These are phyloP conservation scores for Dryomyza anilis DNA, from an alignment of 2,888 invertebrate genomes.

Conservation along the genomic window DNA sequence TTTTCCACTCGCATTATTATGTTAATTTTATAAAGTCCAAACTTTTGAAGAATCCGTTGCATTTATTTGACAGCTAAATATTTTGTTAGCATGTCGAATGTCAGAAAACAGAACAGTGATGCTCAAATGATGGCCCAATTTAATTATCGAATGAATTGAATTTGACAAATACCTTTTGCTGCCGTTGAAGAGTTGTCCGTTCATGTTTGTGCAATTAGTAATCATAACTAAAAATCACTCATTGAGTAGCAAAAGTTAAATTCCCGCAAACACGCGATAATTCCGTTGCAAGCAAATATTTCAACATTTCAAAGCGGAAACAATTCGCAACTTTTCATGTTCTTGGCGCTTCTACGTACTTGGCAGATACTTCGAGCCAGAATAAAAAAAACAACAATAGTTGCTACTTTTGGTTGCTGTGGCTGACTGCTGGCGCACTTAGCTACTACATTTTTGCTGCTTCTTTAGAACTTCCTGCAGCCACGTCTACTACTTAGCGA, in stretches of 20 bases:
- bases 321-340: not conserved
- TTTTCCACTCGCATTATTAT: too few relatives aligned
- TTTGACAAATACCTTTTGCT: not conserved
- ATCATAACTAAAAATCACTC: not conserved
- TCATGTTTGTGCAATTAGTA: too few relatives aligned
- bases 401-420: too few relatives aligned
- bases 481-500: not conserved
- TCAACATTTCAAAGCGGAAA: conserved; percentile 1
- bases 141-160: not conserved
- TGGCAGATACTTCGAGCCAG: conserved; percentile 1
- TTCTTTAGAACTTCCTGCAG: not conserved
- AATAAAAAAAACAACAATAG: too few relatives aligned
- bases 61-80: too few relatives aligned
- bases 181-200: not conserved
- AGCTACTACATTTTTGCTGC: not conserved
- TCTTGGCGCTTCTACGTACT: too few relatives aligned
- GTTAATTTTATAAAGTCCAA: too few relatives aligned
- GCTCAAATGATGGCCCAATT: too few relatives aligned
- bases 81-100: too few relatives aligned
- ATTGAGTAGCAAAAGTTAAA: not conserved
- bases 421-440: too few relatives aligned
- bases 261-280: not conserved
- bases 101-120: too few relatives aligned
- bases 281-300: conserved; percentile 3
- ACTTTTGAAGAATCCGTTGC: too few relatives aligned